Evolutionary conservation across 64 coral and sea anemone genomes (phyloP), one percentile per base, ranked within the genome.

Genomic region (Pachyseris speciosa): DNA sequence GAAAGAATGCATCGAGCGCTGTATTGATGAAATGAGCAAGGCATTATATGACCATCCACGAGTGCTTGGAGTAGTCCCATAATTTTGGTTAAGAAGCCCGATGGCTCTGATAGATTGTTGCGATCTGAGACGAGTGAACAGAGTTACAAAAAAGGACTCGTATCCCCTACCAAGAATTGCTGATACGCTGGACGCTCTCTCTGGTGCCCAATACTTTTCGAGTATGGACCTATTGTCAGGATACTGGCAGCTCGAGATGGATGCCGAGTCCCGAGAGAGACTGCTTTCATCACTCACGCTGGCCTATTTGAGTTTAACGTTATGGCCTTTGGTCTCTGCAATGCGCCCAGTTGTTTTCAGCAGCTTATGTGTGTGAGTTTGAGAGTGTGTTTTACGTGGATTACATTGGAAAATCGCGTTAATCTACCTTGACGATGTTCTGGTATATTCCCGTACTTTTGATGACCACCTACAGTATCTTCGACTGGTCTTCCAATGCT

Each of bases 221-320:
- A 94, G 65, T 1, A 37, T 94, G 1, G 76, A 94, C 27, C 25
- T 87, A 1, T 9, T 37, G 5, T 78, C 51, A 6, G 91, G 91
- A 8, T 93, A 87, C 28, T 76, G 65, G 37, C 91, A 93, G 55
- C 64, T 93, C 1, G 83, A 76, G 30, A n/a, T 93, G 37, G 73
- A 86, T 40, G 12, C 68, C 9, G 2, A 29, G 5, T 83, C 79
- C 0, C 52, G n/a, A n/a, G n/a, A n/a, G n/a, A 86, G 34, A 86
- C 83, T 9, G 64, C 83, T 17, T 86, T 86, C 69, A 38, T 43
- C 4, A 31, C 66, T 12, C 60, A 65, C 29, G 45, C 42, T 44
- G 55, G 55, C 20, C 55, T 83, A 2, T 83, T 37, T 32, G 51
- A 83, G 13, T 83, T 83, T 10, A 64, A 42, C 22, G 53, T 41